Base-by-base conservation (phyloP, 2,888 invertebrate genomes). In the Chesias legatella region DNA sequence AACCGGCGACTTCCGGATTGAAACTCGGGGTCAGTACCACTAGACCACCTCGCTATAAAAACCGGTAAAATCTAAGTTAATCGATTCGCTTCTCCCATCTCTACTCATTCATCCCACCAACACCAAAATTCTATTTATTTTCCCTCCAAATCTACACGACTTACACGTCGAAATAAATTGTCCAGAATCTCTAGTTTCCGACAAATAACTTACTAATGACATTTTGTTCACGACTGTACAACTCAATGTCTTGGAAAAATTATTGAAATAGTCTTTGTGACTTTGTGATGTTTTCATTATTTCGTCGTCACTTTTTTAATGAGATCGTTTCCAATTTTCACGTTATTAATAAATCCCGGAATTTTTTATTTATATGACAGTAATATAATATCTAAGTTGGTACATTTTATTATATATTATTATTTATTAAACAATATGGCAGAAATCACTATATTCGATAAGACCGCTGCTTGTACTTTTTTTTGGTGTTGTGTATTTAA, bases 101-200 rank as follows among this genome's bases (percentile, higher is more conserved):
- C 46, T 42, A 46, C 7, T 28, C 20, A 17, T 24, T 17, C 24
- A 34, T 28, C 6, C 34, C 41, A 27, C 17, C 13, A 33, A 36
- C 38, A 53, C 33, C 23, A 10, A 30, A 43, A 29, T 44, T 25
- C 43, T 30, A 77, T 79, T 72, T 73, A 70, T 77, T 81, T 78
- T 67, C 62, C 67, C 76, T 70, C 61, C 51, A 68, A 77, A 79
- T 79, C 77, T 79, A 60, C 73, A 52, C 58, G 53, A 58, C 57
- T 64, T 68, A 65, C 61, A 66, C 71, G 76, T 72, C 77, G 60
- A 64, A 78, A 82, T 85, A 85, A 85, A 86, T 85, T 74, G 73
- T 73, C 57, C 44, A 53, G 45, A 54, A 54, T 51, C 58, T 60
- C 63, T 67, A 63, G 59, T 67, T 82, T 84, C 81, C 82, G 79